These are phyloP conservation scores for Ptilodon capucinus DNA, from an alignment of 2,888 invertebrate species.

Conservation along the genomic window DNA sequence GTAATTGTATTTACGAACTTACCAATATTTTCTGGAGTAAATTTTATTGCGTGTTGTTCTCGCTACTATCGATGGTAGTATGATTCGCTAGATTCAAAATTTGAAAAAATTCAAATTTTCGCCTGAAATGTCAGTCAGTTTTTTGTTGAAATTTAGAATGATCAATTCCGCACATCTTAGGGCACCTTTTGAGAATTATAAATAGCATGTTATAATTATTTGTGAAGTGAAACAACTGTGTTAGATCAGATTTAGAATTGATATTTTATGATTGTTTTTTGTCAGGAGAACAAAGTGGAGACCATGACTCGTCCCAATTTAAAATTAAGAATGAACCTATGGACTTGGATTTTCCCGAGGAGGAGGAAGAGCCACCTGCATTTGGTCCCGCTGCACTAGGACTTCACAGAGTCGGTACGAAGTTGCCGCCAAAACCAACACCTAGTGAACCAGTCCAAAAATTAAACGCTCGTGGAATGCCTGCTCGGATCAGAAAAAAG, in stretches of 20 bases:
- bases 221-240: neutral
- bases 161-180: conserved; percentile 8
- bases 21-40: conserved; percentile 21
- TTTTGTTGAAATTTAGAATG: conserved; percentile 47
- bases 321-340: conserved; percentile 83
- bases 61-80: conserved; percentile 29
- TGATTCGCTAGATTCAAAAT: conserved; percentile 74
- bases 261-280: conserved; percentile 34
- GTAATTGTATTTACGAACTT: conserved; percentile 18
- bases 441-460: conserved; percentile 90
- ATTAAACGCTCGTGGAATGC: conserved; percentile 94
- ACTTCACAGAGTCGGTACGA: conserved; percentile 90
- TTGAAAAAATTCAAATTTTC: conserved; percentile 81
- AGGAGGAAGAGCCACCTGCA: conserved; percentile 86
- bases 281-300: conserved; percentile 60
- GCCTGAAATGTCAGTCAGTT: conserved; percentile 60
- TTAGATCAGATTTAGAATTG: neutral
- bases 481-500: conserved; percentile 94
- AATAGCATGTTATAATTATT: conserved; percentile 4
- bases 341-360: conserved; percentile 85
- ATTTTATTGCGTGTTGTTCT: conserved; percentile 12
- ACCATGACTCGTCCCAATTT: conserved; percentile 48
- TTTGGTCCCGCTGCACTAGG: conserved; percentile 92
- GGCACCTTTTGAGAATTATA: conserved; percentile 5
- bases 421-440: conserved; percentile 86